Evolutionary conservation across 2,888 invertebrate genomes (phyloP).

Genomic region (Linnaemya tessellans): DNA sequence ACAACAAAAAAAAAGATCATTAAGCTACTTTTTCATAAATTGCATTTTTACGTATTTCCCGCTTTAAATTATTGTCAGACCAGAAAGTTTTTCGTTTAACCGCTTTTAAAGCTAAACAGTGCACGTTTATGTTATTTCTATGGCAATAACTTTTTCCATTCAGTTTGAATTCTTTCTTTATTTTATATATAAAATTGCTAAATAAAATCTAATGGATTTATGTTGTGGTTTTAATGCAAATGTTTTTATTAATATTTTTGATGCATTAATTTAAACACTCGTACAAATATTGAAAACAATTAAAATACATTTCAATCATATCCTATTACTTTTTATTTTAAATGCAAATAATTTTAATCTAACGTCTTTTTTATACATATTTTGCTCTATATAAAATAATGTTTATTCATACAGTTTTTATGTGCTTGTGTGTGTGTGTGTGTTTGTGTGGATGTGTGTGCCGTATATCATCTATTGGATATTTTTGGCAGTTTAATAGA

Average conservation of each 20-base stretch:
- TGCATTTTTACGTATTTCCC: not conserved
- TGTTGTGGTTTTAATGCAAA: constrained; percentile 53
- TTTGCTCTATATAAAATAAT: constrained; percentile 39
- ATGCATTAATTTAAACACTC: constrained; percentile 28
- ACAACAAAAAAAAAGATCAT: too few species aligned
- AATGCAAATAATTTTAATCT: constrained; percentile 58
- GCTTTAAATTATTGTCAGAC: not conserved
- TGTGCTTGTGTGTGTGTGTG: not conserved
- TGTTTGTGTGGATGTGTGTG: not conserved
- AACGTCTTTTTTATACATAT: not conserved
- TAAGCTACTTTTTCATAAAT: not conserved
- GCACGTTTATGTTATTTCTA: not conserved
- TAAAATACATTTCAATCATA: constrained; percentile 62
- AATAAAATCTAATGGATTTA: constrained; percentile 55
- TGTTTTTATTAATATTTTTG: constrained; percentile 44
- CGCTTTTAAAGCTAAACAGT: constrained; percentile 1
- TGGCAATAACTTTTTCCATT: not conserved
- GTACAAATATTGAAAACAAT: constrained; percentile 50
- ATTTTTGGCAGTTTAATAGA: constrained; percentile 33
- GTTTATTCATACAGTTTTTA: constrained; percentile 47
- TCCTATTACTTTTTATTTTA: constrained; percentile 48
- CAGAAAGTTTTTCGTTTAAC: not conserved
- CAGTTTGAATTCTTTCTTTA: not conserved
- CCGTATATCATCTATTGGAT: not conserved
- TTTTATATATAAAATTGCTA: constrained; percentile 21